These are phyloP conservation scores for Hesperophylax magnus DNA, from an alignment of 1,140 invertebrate species.

Conservation along the genomic window DNA sequence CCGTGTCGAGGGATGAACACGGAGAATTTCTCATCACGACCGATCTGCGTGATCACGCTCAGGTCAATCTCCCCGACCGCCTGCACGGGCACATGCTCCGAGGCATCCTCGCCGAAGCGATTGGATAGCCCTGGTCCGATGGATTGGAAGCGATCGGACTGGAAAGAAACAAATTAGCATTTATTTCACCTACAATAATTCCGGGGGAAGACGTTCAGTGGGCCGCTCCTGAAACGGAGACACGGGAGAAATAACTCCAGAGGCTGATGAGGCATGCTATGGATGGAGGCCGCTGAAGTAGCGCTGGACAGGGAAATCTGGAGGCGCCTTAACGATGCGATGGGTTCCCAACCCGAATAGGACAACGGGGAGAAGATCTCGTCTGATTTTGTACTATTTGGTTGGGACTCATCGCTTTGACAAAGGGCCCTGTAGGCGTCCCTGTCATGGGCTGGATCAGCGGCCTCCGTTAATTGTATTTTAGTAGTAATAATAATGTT, in stretches of 20 bases:
- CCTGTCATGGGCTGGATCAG: too few species aligned
- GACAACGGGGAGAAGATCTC: too few species aligned
- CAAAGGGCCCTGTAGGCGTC: too few species aligned
- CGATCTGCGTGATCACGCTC: conserved; percentile 65
- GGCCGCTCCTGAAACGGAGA: neutral
- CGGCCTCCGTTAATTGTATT: too few species aligned
- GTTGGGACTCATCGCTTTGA: too few species aligned
- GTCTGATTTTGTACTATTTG: neutral
- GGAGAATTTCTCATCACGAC: conserved; percentile 70
- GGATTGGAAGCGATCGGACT: conserved; percentile 68
- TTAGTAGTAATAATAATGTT: too few species aligned
- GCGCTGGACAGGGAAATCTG: too few species aligned
- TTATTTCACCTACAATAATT: neutral
- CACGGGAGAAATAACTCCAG: too few species aligned
- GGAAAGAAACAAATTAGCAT: neutral
- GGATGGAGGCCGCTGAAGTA: too few species aligned
- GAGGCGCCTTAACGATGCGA: too few species aligned
- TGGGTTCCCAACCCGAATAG: too few species aligned
- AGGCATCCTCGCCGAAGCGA: conserved; percentile 69
- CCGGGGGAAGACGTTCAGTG: too few species aligned
- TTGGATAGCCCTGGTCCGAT: conserved; percentile 66
- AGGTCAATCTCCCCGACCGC: conserved; percentile 70
- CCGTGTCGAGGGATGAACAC: conserved; percentile 72
- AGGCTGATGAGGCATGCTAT: neutral
- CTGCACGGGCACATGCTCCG: conserved; percentile 67